phyloP scores from a whole-genome alignment of 1,140 invertebrate genomes.

The Platyura marginata region DNA sequence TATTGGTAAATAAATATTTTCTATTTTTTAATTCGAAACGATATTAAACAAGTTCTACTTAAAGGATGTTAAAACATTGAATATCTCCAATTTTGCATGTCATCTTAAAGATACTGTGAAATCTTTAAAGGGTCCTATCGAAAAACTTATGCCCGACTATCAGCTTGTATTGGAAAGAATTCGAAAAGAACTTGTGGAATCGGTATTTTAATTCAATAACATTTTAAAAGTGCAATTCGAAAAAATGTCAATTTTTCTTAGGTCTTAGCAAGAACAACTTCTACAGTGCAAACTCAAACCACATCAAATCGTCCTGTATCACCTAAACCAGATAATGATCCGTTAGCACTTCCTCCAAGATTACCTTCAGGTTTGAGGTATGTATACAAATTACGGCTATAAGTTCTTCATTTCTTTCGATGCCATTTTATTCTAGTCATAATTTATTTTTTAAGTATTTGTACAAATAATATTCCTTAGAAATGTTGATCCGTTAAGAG shows the following conservation, averaged over 20 bases:
- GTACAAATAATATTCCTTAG: neutral
- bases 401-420: too few relatives aligned
- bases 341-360: neutral
- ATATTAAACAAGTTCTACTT: neutral
- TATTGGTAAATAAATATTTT: neutral
- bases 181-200: neutral
- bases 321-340: neutral
- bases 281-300: too few relatives aligned
- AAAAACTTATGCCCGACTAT: neutral
- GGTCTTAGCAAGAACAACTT: too few relatives aligned
- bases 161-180: neutral
- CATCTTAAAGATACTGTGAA: neutral
- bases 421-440: too few relatives aligned
- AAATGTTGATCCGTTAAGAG: neutral
- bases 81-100: neutral
- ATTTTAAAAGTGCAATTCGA: neutral
- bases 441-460: neutral
- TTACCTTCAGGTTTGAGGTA: neutral
- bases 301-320: neutral
- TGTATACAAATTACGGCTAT: neutral
- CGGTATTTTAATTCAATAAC: neutral
- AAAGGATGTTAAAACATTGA: neutral
- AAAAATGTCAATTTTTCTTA: too few relatives aligned
- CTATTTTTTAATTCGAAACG: neutral
- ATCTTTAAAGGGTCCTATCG: neutral